phyloP scores from a whole-genome alignment of 2,797 vertebrate genomes.

The Macroramphosus scolopax region DNA sequence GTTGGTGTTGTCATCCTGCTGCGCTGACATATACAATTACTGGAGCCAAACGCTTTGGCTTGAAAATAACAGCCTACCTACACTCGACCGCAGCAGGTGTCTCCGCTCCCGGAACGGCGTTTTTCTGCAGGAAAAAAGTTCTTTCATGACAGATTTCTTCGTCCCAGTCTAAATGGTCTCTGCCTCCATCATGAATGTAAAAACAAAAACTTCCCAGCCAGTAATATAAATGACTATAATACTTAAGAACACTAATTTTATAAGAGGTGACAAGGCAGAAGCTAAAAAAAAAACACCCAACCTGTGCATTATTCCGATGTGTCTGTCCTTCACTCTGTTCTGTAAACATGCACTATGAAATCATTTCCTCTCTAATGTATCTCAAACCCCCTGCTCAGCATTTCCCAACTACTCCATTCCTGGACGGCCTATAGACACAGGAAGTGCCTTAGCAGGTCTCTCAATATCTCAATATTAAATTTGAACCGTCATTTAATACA shows the following conservation, averaged over 20 bases:
- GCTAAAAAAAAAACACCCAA: too few relatives aligned
- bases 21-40: too few relatives aligned
- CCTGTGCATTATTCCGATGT: slow-evolving; percentile 28
- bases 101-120: too few relatives aligned
- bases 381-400: slow-evolving; percentile 63
- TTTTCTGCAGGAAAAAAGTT: too few relatives aligned
- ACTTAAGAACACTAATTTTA: slow-evolving; percentile 5
- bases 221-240: slow-evolving; percentile 12
- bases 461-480: slow-evolving; percentile 73
- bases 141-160: too few relatives aligned
- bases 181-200: too few relatives aligned
- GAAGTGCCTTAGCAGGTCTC: slow-evolving; percentile 74
- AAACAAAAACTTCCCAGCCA: too few relatives aligned
- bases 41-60: too few relatives aligned
- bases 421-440: slow-evolving; percentile 68
- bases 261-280: slow-evolving; percentile 12
- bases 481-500: slow-evolving; percentile 73
- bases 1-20: too few relatives aligned
- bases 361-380: slow-evolving; percentile 67
- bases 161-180: too few relatives aligned
- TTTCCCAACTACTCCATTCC: slow-evolving; percentile 56
- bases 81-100: too few relatives aligned
- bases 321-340: slow-evolving; percentile 33
- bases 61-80: too few relatives aligned
- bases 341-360: slow-evolving; percentile 41